Evolutionary conservation across 2,797 vertebrate genomes (phyloP).

Genomic region (Benthosema pterotum): DNA sequence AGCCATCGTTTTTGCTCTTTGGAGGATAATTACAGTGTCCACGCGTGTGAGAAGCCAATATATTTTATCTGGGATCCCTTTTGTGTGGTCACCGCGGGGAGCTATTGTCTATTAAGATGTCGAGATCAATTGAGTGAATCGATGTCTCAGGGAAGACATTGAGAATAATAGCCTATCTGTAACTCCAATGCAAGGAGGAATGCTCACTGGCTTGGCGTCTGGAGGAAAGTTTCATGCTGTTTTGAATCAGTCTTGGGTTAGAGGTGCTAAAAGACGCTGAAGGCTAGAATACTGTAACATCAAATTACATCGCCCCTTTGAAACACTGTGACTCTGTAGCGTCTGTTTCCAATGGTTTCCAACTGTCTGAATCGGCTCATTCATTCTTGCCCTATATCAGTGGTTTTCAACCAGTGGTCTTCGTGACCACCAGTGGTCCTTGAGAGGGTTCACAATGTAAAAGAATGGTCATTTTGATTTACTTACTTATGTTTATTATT

Average conservation of each 20-base stretch:
- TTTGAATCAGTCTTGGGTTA: not conserved
- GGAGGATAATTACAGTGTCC: constrained; percentile 48
- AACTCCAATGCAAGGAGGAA: constrained; percentile 18
- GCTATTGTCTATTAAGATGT: constrained; percentile 56
- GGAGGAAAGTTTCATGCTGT: constrained; percentile 1
- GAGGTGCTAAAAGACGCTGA: not conserved
- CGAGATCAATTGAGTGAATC: constrained; percentile 49
- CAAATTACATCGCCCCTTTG: too few relatives aligned
- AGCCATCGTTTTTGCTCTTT: constrained; percentile 34
- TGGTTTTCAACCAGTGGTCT: too few relatives aligned
- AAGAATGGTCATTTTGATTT: too few relatives aligned
- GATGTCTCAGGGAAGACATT: constrained; percentile 47
- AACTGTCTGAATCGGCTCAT: too few relatives aligned
- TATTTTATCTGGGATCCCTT: constrained; percentile 56
- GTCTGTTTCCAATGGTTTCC: too few relatives aligned
- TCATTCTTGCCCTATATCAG: too few relatives aligned
- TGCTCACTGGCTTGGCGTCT: constrained; percentile 17
- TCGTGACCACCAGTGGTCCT: too few relatives aligned
- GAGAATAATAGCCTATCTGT: constrained; percentile 27
- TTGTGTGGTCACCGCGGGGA: constrained; percentile 50
- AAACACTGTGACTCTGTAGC: too few relatives aligned
- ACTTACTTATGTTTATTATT: too few relatives aligned
- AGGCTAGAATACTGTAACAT: too few relatives aligned
- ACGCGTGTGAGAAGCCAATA: constrained; percentile 43
- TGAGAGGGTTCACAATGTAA: too few relatives aligned